Base-by-base conservation (phyloP, 1,140 invertebrate genomes). In the Solen grandis region DNA sequence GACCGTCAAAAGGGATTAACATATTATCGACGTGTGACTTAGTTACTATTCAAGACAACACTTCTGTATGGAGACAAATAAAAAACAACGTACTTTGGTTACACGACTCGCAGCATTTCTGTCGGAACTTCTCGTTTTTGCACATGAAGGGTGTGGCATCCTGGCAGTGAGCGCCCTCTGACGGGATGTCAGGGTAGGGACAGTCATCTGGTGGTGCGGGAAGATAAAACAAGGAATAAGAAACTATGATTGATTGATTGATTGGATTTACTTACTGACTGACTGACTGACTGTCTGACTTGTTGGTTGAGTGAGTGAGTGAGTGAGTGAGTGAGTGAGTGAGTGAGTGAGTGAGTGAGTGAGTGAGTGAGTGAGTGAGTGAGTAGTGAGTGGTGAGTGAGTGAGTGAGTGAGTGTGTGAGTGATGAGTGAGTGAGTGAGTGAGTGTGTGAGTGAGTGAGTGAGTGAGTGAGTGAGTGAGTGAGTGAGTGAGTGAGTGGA, bases 111-210 rank as follows among this genome's bases (percentile, higher is more conserved):
- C 77, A 80, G 22, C 77, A 80, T 36, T 80, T 80, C 54, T 80
- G 55, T 65, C 68, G 52, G 25, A 80, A 80, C 31, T 72, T 72
- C n/a, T 72, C 68, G 54, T 80, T 70, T 54, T 60, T 62, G 36
- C 77, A 80, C 66, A 73, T 72, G n/a, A 70, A 72, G 13, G 77
- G 68, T 29, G 46, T 72, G 13, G 77, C 77, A 65, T 80, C 77
- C 16, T 72, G 59, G 27, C 77, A 80, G 27, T 80, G 68, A 60
- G 77, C 77, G 14, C 68, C 77, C 25, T 63, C 10, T 52, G 77
- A 73, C 2, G 68, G 77, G n/a, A 80, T 60, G 41, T 80, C 77
- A n/a, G 77, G 77, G 29, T 80, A 80, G 3, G 77, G 77, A 16
- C 77, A 80, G 27, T 80, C 77, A 31, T 80, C 77, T 80, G 57